Conservation (phyloP, 2,888 invertebrate genomes). For the Drosophila mimetica region DNA sequence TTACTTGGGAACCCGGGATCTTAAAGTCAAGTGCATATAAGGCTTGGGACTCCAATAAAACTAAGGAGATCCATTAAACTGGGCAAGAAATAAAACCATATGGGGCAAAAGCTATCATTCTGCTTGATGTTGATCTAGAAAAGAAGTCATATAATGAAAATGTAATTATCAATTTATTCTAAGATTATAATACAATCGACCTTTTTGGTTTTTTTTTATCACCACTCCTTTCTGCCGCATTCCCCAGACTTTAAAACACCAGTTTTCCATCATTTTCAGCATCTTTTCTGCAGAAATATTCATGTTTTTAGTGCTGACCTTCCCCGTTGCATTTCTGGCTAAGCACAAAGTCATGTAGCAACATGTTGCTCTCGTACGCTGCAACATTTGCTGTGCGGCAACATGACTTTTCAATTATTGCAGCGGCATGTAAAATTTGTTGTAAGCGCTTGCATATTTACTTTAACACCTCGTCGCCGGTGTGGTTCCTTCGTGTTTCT, state of each 20-base stretch:
- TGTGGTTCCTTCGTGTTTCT: conserved; percentile 1
- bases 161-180: too few species aligned
- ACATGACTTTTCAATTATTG: conserved; percentile 71
- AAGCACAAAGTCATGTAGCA: conserved; percentile 65
- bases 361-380: conserved; percentile 48
- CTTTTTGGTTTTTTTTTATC: too few species aligned
- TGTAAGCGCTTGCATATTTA: conserved; percentile 68
- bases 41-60: conserved; percentile 1
- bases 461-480: conserved; percentile 61
- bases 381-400: conserved; percentile 56
- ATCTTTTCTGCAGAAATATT: conserved; percentile 11
- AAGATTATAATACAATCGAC: too few species aligned
- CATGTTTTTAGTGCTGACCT: conserved; percentile 34
- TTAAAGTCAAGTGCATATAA: conserved; percentile 2
- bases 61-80: neutral
- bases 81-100: too few species aligned
- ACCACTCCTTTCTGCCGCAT: conserved; percentile 4
- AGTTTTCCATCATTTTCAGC: conserved; percentile 24
- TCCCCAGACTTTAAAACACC: conserved; percentile 5
- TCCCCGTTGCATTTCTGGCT: conserved; percentile 30
- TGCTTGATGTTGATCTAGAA: too few species aligned
- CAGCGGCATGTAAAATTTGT: conserved; percentile 66
- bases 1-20: neutral
- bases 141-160: too few species aligned
- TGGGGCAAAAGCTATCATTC: too few species aligned